A percentile compares a stretch with the other conserved stretches of the same genome.
These are phyloP conservation scores for Melieria picta DNA, from an alignment of 2,888 invertebrate species.

Conservation along the genomic window DNA sequence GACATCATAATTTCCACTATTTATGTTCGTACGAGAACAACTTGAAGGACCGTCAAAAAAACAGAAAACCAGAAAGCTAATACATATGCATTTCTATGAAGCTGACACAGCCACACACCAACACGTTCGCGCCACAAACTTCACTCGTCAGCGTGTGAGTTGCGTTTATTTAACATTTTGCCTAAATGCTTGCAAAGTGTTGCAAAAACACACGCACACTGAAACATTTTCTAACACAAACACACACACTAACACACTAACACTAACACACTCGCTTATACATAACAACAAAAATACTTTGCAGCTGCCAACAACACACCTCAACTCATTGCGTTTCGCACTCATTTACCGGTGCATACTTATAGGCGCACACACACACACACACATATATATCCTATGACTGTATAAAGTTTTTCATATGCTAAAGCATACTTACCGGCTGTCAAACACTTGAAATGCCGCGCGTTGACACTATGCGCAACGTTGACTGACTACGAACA, in stretches of 20 bases:
- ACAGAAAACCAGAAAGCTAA: too few relatives aligned
- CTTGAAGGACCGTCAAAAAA: too few relatives aligned
- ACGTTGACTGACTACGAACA: too few relatives aligned
- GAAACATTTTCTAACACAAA: neutral
- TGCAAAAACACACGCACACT: neutral
- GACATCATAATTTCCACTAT: too few relatives aligned
- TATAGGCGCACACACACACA: neutral
- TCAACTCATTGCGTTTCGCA: neutral
- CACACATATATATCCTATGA: too few relatives aligned
- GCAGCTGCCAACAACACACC: neutral
- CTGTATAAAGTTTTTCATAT: constrained; percentile 1
- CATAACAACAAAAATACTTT: neutral
- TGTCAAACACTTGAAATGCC: constrained; percentile 9
- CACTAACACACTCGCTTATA: neutral
- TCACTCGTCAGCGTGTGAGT: too few relatives aligned
- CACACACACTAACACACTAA: constrained; percentile 24
- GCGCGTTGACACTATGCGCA: neutral
- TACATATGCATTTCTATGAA: too few relatives aligned
- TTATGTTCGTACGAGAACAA: too few relatives aligned
- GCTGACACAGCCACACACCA: too few relatives aligned
- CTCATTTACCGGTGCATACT: constrained; percentile 7
- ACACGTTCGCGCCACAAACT: too few relatives aligned
- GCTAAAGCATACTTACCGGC: constrained; percentile 11
- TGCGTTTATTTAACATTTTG: too few relatives aligned
- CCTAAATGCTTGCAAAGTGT: neutral